Base-by-base conservation (phyloP, 2,797 vertebrate genomes). In the Smutsia temminckii region DNA sequence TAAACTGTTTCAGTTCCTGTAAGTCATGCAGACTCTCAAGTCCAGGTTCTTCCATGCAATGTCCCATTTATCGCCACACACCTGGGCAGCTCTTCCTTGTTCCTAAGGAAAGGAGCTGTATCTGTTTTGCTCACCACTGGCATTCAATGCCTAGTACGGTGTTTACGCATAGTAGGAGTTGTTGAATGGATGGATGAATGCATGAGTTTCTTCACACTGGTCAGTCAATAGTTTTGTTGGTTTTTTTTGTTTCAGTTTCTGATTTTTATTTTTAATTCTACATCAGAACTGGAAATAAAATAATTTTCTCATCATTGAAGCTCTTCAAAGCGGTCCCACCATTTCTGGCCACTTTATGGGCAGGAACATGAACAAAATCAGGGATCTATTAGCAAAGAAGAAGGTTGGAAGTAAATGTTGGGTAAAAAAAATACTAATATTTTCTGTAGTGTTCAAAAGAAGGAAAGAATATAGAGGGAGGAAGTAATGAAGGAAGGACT, bases 341-440 rank as follows among this genome's bases (percentile, higher is more conserved):
- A 78, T n/a, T 21, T 20, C 64, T 83, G 29, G 51, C 8, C 51
- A 81, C 53, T 51, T 68, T 71, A 11, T 61, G 51, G 34, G 37
- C 32, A 95, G 53, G 78, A 79, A 93, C 25, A 55, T 88, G 16
- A 75, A 63, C 34, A 93, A 84, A 94, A 85, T 77, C 40, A 90
- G 57, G 34, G 27, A 5, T 64, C 21, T 80, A 10, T 79, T 75
- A 93, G 20, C 71, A 66, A 23, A 84, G 20, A 87, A 83, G 17
- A 78, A 69, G 21, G 0, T 13, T 40, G 4, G 25, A 61, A 77
- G 42, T 74, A 64, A 86, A 94, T 42, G 53, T 1, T 85, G 46
- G 13, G 6, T 77, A 90, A 85, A 37, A 75, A 88, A 46, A 90
- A 10, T 49, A 61, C 3, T 71, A 66, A 25, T 32, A 7, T 27